A percentile compares a stretch with the other conserved stretches of the same genome.
Conservation (phyloP, 1,140 invertebrate genomes). For the Drosophila burlai region DNA sequence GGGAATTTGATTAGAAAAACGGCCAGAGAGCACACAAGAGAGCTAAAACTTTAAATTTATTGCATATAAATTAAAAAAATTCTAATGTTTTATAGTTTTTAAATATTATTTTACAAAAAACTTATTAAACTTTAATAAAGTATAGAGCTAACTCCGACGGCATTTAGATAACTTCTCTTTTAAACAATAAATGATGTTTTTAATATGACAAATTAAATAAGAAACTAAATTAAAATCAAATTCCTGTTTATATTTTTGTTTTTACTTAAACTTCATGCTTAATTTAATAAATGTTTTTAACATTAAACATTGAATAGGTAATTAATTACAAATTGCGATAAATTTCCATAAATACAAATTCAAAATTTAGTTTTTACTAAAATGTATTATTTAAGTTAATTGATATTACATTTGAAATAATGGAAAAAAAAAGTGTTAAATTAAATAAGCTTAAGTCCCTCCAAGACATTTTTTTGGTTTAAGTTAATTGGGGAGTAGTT, state of each 20-base stretch:
- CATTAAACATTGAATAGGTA: too few relatives aligned
- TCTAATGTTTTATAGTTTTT: too few relatives aligned
- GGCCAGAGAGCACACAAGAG: background rate
- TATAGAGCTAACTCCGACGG: background rate
- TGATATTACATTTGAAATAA: background rate
- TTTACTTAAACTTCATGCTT: background rate
- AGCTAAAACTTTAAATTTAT: background rate
- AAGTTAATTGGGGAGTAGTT: background rate
- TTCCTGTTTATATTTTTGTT: background rate
- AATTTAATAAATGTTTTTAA: too few relatives aligned
- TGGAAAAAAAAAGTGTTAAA: background rate
- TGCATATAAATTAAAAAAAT: background rate
- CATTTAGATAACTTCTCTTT: background rate
- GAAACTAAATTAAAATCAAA: background rate
- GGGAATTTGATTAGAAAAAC: slow-evolving; percentile 17
- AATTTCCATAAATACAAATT: background rate
- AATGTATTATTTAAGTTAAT: background rate
- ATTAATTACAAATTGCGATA: too few relatives aligned
- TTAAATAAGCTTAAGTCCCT: background rate
- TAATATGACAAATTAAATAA: background rate
- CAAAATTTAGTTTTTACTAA: background rate
- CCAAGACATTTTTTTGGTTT: background rate
- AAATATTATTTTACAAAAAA: too few relatives aligned
- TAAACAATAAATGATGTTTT: background rate
- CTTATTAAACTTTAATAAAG: too few relatives aligned